Percentiles rank a stretch among this genome's conserved stretches.
Conservation (phyloP, 2,888 invertebrate species). For the Cheilosia variabilis region DNA sequence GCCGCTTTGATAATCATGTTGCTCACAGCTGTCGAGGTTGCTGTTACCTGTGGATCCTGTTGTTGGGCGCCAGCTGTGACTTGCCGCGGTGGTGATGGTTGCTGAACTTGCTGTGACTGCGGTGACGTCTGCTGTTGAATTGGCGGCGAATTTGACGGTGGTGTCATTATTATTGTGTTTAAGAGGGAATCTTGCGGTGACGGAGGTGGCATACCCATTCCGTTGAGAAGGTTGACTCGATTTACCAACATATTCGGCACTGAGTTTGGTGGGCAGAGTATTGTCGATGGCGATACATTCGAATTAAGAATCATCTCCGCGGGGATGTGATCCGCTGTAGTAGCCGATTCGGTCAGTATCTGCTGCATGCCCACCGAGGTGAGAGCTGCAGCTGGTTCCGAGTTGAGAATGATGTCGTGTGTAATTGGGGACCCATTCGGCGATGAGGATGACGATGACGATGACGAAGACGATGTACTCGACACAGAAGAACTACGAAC, state of each 20-base stretch:
- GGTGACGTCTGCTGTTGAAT: slow-evolving; percentile 71
- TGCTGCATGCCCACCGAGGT: slow-evolving; percentile 80
- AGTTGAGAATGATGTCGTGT: slow-evolving; percentile 83
- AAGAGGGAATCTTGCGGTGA: slow-evolving; percentile 81
- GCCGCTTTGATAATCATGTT: slow-evolving; percentile 91
- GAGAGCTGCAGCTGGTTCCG: slow-evolving; percentile 81
- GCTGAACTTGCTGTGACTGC: slow-evolving; percentile 73
- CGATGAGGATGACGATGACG: slow-evolving; percentile 70
- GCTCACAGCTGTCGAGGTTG: slow-evolving; percentile 84
- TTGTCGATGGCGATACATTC: slow-evolving; percentile 86
- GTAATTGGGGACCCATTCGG: slow-evolving; percentile 80
- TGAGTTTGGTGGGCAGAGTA: slow-evolving; percentile 85
- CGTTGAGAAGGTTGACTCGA: slow-evolving; percentile 82
- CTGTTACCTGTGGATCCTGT: slow-evolving; percentile 80
- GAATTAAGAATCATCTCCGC: slow-evolving; percentile 87
- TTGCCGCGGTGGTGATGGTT: slow-evolving; percentile 77
- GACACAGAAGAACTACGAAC: slow-evolving; percentile 83
- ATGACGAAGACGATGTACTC: slow-evolving; percentile 81
- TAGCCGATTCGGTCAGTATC: slow-evolving; percentile 78
- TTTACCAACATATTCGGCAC: slow-evolving; percentile 81
- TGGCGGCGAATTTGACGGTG: slow-evolving; percentile 77
- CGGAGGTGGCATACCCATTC: slow-evolving; percentile 81
- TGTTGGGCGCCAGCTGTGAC: slow-evolving; percentile 67
- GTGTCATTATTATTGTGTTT: slow-evolving; percentile 83
- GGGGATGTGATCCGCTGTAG: slow-evolving; percentile 80